Evolutionary conservation across 2,888 invertebrate genomes (phyloP), one percentile per base, ranked within the genome.

Genomic region (Ormyrus rosae): DNA sequence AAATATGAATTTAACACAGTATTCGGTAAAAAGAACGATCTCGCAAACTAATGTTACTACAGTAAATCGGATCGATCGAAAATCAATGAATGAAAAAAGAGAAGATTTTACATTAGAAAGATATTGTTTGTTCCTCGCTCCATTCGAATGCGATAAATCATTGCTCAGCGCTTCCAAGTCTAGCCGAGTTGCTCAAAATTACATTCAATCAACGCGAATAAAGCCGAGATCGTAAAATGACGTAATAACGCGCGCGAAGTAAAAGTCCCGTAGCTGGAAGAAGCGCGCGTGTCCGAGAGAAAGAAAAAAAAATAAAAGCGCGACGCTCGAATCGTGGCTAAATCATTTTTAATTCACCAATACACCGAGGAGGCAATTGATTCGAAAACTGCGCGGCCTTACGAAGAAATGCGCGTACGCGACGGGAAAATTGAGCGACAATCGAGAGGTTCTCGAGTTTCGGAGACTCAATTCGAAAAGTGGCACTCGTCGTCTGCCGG

Each of bases 391-490:
- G 19, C n/a, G 34, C 61, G 53, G 10, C 11, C 1, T 11, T 9
- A 10, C 8, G 6, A 11, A 55, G 50, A 65, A 19, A 19, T 19
- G 19, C 19, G 2, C 19, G 64, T 58, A 76, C 6, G 13, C 10
- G 53, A 50, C 3, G 45, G 48, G n/a, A n/a, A 53, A 64, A 64
- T 70, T 56, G 34, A 4, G 77, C 46, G 48, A 67, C 71, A 73
- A 78, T 72, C 63, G 78, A 68, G 72, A 73, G 61, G 70, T 64
- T 60, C 68, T 68, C 48, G 78, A 78, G 55, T 73, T 78, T 68
- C 67, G 78, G 58, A 72, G 51, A 60, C 10, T n/a, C 46, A 79
- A 79, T 69, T 79, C 34, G 73, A 73, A 73, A 79, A 79, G 68
- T 79, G 64, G 55, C 73, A 79, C 79, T 79, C 60, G 71, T n/a